Conservation (phyloP, 2,888 invertebrate species). For the Philereme vetulata region DNA sequence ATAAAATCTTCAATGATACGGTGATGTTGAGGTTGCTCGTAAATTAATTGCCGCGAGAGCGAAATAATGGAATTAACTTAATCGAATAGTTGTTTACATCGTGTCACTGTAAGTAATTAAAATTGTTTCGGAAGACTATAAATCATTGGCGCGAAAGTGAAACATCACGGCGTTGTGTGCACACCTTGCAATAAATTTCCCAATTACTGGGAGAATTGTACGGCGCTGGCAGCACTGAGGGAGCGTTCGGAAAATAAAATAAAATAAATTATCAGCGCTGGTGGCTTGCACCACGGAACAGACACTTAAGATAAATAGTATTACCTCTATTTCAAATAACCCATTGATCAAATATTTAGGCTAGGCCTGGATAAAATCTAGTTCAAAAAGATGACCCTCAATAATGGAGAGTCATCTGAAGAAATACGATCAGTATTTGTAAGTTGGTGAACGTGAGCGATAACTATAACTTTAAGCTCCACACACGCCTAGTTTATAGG, state of each 20-base stretch:
- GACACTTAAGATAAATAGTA: conserved; percentile 25
- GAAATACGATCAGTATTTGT: too few species aligned
- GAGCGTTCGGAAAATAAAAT: conserved; percentile 64
- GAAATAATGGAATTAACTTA: conserved; percentile 80
- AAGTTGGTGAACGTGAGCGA: too few species aligned
- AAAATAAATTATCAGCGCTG: conserved; percentile 66
- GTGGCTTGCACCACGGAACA: conserved; percentile 39
- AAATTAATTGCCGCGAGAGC: conserved; percentile 71
- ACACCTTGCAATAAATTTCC: conserved; percentile 82
- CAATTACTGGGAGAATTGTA: conserved; percentile 77
- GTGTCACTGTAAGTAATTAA: conserved; percentile 82
- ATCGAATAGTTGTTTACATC: conserved; percentile 84
- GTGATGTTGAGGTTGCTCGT: conserved; percentile 60
- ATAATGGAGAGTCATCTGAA: too few species aligned
- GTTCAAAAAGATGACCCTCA: too few species aligned
- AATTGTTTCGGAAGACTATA: conserved; percentile 80
- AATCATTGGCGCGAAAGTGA: conserved; percentile 82
- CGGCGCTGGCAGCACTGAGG: conserved; percentile 61
- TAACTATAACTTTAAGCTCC: too few species aligned
- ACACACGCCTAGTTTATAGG: too few species aligned
- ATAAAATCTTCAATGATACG: conserved; percentile 42
- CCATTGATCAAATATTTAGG: not conserved
- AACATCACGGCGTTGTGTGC: conserved; percentile 77
- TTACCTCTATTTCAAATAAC: conserved; percentile 6
- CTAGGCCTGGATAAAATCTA: too few species aligned